These are phyloP conservation scores for Leptopilina myrica DNA, from an alignment of 2,888 invertebrate genomes.

Conservation along the genomic window DNA sequence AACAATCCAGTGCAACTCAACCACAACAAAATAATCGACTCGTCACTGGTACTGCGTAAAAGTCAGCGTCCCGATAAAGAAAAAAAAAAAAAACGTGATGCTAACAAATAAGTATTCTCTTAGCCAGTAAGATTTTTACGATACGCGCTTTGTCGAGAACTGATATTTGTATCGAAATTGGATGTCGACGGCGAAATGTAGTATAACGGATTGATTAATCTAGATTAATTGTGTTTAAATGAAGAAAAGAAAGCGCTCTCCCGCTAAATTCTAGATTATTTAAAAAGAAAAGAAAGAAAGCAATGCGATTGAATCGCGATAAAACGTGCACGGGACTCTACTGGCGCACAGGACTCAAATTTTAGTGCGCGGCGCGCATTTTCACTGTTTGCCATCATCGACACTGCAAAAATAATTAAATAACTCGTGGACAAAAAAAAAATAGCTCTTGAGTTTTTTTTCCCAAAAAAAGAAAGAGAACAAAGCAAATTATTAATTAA, in stretches of 20 bases:
- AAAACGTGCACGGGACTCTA: constrained; percentile 48
- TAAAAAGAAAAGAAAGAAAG: constrained; percentile 9
- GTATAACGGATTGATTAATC: constrained; percentile 51
- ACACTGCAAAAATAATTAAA: not conserved
- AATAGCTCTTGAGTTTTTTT: constrained; percentile 15
- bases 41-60: constrained; percentile 71
- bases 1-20: constrained; percentile 50
- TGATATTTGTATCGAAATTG: constrained; percentile 60
- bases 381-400: not conserved
- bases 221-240: constrained; percentile 47
- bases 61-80: constrained; percentile 43
- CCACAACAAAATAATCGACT: constrained; percentile 67
- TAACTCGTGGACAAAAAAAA: not conserved
- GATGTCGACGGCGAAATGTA: constrained; percentile 48
- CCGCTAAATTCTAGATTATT: constrained; percentile 44
- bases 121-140: constrained; percentile 74
- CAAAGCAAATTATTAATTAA: constrained; percentile 14
- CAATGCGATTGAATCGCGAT: constrained; percentile 45
- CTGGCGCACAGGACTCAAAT: constrained; percentile 54
- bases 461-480: not conserved
- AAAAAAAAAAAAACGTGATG: constrained; percentile 38
- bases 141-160: constrained; percentile 66
- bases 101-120: constrained; percentile 71
- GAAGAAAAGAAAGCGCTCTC: constrained; percentile 19
- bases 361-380: constrained; percentile 21